These are phyloP conservation scores for Prunella strophiata DNA, from an alignment of 2,797 vertebrate species.

Conservation along the genomic window DNA sequence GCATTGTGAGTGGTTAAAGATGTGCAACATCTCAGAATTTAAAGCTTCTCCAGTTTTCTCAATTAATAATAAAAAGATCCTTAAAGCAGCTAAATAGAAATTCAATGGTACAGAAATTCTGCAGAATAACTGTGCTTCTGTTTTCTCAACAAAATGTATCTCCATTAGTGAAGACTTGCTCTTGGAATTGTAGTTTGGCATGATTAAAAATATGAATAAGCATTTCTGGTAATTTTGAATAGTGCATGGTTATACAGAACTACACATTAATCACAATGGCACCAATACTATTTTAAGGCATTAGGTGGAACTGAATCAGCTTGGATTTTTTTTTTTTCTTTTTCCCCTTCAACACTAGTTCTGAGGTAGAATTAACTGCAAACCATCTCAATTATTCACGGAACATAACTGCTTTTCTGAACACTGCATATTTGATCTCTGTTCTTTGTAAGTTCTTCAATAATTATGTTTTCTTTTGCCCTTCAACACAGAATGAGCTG, in stretches of 20 bases:
- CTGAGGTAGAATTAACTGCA: conserved; percentile 19
- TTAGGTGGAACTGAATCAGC: not conserved
- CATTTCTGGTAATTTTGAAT: not conserved
- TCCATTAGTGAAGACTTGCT: not conserved
- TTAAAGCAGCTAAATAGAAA: not conserved
- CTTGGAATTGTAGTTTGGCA: not conserved
- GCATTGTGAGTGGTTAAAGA: not conserved
- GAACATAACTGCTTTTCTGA: not conserved
- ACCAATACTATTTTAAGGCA: not conserved
- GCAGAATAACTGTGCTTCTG: not conserved
- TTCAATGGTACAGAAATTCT: not conserved
- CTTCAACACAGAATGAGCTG: not conserved
- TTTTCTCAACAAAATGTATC: not conserved
- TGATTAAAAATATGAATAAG: not conserved
- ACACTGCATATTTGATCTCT: not conserved
- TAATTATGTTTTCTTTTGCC: conserved; percentile 27
- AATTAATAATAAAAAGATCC: not conserved
- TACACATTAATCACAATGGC: not conserved
- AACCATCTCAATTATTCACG: not conserved
- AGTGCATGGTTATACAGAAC: not conserved
- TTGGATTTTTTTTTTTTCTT: not conserved
- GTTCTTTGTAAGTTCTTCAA: not conserved
- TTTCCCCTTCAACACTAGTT: not conserved
- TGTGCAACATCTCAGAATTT: not conserved
- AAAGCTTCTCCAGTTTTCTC: not conserved